phyloP scores from a whole-genome alignment of 2,888 invertebrate genomes.

The Campaea margaritaria region DNA sequence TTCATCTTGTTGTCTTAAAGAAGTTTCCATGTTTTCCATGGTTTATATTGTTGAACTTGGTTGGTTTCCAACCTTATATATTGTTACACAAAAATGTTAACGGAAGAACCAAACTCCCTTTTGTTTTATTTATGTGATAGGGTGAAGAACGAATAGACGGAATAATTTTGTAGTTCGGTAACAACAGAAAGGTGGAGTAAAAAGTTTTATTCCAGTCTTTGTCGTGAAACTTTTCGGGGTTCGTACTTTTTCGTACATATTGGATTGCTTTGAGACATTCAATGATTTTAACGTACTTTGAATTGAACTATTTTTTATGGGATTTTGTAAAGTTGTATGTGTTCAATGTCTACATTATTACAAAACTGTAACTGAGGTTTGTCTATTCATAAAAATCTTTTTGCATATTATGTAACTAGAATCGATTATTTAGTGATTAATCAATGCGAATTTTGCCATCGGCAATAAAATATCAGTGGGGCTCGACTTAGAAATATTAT shows the following conservation, averaged over 20 bases:
- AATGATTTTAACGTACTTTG: background rate
- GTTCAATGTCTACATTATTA: no score
- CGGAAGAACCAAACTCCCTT: conserved; percentile 36
- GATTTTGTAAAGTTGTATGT: no score
- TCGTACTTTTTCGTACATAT: conserved; percentile 24
- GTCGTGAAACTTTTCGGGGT: conserved; percentile 28
- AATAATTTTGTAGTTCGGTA: conserved; percentile 42
- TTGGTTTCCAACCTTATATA: conserved; percentile 26
- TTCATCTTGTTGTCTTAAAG: background rate
- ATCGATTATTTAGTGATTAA: background rate
- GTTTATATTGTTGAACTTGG: background rate
- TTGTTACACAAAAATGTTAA: conserved; percentile 40
- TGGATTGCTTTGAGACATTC: conserved; percentile 18
- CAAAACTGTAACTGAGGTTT: no score
- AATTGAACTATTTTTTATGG: no score
- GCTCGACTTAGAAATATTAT: no score
- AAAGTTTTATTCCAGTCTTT: conserved; percentile 37
- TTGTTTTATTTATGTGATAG: conserved; percentile 43
- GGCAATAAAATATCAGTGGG: no score
- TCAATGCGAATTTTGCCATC: background rate
- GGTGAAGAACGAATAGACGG: conserved; percentile 36
- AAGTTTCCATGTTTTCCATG: background rate
- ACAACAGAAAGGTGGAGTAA: conserved; percentile 40
- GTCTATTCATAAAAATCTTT: no score
- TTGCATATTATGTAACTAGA: no score